Conservation (phyloP, 2,113 vertebrate species). For the Clarias batrachus region DNA sequence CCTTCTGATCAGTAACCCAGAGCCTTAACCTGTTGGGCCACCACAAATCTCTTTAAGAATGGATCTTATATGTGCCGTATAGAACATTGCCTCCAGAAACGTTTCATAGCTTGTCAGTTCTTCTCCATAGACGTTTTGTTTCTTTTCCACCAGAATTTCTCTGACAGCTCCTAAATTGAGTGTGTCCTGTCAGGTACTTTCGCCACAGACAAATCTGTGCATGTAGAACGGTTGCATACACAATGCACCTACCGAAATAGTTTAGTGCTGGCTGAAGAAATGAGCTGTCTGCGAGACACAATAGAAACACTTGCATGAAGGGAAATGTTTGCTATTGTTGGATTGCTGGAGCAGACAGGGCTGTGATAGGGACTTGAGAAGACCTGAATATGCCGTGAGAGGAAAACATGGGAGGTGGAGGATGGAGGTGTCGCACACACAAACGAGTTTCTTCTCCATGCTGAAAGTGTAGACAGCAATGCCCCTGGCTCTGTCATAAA, state of each 20-base stretch:
- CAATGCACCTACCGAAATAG: slow-evolving; percentile 39
- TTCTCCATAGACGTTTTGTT: slow-evolving; percentile 30
- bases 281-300: slow-evolving; percentile 46
- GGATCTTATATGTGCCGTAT: background rate
- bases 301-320: slow-evolving; percentile 17
- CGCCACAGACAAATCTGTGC: slow-evolving; percentile 31
- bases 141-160: slow-evolving; percentile 30
- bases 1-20: no score
- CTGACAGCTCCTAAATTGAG: slow-evolving; percentile 42
- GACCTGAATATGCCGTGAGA: background rate
- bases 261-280: slow-evolving; percentile 47
- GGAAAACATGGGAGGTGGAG: background rate
- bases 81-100: slow-evolving; percentile 38
- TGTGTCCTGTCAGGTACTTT: slow-evolving; percentile 37
- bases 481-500: slow-evolving; percentile 38
- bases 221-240: slow-evolving; percentile 31
- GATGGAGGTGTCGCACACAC: background rate
- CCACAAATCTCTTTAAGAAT: background rate
- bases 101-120: slow-evolving; percentile 30
- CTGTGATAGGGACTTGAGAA: slow-evolving; percentile 1
- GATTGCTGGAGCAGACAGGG: slow-evolving; percentile 24
- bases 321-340: slow-evolving; percentile 31
- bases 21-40: no score
- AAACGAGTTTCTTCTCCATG: background rate
- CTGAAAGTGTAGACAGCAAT: slow-evolving; percentile 6